Conservation (phyloP, 2,888 invertebrate genomes). For the Candidula unifasciata region DNA sequence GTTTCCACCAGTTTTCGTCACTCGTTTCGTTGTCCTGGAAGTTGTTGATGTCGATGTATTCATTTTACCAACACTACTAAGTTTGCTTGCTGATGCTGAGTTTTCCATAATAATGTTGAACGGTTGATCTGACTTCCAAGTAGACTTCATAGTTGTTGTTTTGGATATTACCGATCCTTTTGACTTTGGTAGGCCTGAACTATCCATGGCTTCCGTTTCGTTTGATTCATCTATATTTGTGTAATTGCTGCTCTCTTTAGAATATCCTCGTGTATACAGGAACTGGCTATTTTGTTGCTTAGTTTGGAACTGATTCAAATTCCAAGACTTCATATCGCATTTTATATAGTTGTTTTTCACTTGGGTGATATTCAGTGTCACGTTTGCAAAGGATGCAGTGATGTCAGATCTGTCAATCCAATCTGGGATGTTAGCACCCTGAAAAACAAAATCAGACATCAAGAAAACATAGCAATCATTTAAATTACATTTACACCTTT, state of each 20-base stretch:
- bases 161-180: not conserved
- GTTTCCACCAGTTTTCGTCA: no score
- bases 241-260: no score
- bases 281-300: no score
- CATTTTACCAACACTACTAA: no score
- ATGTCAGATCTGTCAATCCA: constrained; percentile 28
- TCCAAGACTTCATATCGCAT: not conserved
- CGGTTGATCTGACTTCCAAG: no score
- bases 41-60: no score
- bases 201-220: not conserved
- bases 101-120: no score
- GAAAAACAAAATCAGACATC: not conserved
- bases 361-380: not conserved
- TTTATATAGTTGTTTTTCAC: not conserved
- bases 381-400: constrained; percentile 28
- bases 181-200: not conserved
- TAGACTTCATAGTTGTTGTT: not conserved
- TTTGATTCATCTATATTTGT: not conserved
- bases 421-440: constrained; percentile 26
- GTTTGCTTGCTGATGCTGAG: no score
- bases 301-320: no score
- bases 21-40: no score
- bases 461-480: not conserved
- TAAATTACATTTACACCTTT: no score
- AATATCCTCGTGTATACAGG: no score